Conservation (phyloP, 2,888 invertebrate species). For the Sphaerophoria taeniata region DNA sequence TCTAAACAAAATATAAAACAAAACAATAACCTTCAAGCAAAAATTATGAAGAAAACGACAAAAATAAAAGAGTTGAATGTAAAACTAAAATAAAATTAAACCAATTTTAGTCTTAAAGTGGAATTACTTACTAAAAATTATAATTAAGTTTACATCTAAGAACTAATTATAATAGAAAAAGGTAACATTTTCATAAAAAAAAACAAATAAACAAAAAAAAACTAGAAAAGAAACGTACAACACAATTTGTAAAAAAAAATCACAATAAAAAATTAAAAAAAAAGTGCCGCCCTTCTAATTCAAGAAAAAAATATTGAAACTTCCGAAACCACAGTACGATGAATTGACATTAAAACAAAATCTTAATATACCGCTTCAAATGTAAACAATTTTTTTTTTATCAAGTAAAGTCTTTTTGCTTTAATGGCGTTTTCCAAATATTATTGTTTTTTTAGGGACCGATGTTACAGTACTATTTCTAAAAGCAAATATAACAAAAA, state of each 20-base stretch:
- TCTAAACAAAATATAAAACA: conserved; percentile 56
- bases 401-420: neutral
- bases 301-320: conserved; percentile 45
- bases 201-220: conserved; percentile 46
- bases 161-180: conserved; percentile 69
- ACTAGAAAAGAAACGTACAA: conserved; percentile 66
- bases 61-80: conserved; percentile 28
- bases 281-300: conserved; percentile 70
- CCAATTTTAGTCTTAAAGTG: conserved; percentile 67
- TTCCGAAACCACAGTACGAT: conserved; percentile 39
- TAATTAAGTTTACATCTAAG: conserved; percentile 70
- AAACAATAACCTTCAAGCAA: conserved; percentile 31
- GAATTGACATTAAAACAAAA: conserved; percentile 42
- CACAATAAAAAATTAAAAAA: conserved; percentile 47
- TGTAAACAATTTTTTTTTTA: conserved; percentile 21
- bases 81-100: conserved; percentile 49
- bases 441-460: conserved; percentile 2
- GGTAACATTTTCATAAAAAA: conserved; percentile 69
- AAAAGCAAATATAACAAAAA: conserved; percentile 3
- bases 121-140: conserved; percentile 70
- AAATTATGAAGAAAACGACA: conserved; percentile 16
- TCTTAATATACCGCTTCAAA: conserved; percentile 9
- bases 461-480: conserved; percentile 4
- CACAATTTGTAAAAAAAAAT: conserved; percentile 67
- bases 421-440: conserved; percentile 6